These are phyloP conservation scores for Paramormyrops kingsleyae DNA, from an alignment of 2,113 vertebrate species.

Conservation along the genomic window DNA sequence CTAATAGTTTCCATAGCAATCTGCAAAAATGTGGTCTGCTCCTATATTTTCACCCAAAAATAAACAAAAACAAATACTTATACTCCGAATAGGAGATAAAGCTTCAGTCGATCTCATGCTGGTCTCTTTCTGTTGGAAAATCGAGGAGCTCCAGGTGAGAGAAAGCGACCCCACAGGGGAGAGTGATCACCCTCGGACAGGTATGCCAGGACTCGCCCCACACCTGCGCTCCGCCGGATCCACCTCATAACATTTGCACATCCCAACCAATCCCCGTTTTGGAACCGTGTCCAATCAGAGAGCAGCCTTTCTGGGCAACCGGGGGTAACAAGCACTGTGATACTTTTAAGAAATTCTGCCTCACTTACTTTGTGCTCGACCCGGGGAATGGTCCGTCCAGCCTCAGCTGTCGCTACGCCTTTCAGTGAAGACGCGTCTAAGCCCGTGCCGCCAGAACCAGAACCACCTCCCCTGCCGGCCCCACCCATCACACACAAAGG, in stretches of 20 bases:
- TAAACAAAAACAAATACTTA: not conserved
- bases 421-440: not conserved
- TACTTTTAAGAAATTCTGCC: not conserved
- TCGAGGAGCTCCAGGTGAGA: not conserved
- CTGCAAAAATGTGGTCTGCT: not conserved
- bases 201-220: not conserved
- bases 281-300: not conserved
- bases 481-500: not conserved
- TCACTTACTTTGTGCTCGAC: not conserved
- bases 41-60: not conserved
- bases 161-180: not conserved
- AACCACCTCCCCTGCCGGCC: not conserved
- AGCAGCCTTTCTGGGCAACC: not conserved
- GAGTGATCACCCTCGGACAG: not conserved
- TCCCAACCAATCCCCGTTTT: not conserved
- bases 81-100: conserved; percentile 10
- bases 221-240: not conserved
- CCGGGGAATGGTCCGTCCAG: not conserved
- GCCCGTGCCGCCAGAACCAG: not conserved
- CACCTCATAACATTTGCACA: not conserved
- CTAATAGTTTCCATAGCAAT: not conserved
- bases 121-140: not conserved
- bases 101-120: not conserved
- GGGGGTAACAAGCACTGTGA: not conserved
- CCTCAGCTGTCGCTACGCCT: not conserved